Evolutionary conservation across 2,888 invertebrate genomes (phyloP), one percentile per base, ranked within the genome.

Genomic region (Platycheirus albimanus): DNA sequence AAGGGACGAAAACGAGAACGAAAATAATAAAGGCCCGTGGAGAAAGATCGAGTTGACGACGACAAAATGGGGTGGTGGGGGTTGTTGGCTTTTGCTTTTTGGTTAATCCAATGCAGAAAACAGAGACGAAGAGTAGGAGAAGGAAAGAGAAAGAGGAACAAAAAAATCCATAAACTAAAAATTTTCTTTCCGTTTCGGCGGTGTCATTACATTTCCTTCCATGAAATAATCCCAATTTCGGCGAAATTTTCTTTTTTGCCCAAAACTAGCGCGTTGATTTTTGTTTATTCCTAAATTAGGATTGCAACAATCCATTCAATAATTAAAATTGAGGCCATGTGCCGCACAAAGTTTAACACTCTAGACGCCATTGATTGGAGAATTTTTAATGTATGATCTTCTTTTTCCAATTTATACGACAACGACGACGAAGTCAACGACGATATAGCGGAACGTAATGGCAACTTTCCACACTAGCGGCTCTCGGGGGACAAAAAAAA

Each of bases 391-490:
- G 11, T 74, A 61, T 70, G 43, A 41, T 66, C 30, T 61, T 66
- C 36, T 71, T 61, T 71, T 52, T 36, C 13, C 28, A 19, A 33
- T 54, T 71, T 47, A 71, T 63, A 24, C 24, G 24, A 24, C 6
- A 52, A 47, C 76, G 71, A 76, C 66, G 36, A 36, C 19, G 54
- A n/a, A n/a, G n/a, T n/a, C n/a, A n/a, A 54, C 8, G 56, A 56
- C 38, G 3, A 4, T 58, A 58, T 67, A 81, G 78, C 72, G 83
- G 78, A 83, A 78, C 78, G 72, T 83, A 83, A 83, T 78, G 74
- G 83, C 83, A 83, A 78, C 74, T 83, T 83, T 83, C 78, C 78
- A 78, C 72, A 83, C 64, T 69, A 83, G 83, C 83, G 69, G 83
- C 74, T 72, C 72, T n/a, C n/a, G n/a, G 43, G 41, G 20, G 77